phyloP scores from a whole-genome alignment of 2,888 invertebrate genomes.

The Platerodrilus igneus region DNA sequence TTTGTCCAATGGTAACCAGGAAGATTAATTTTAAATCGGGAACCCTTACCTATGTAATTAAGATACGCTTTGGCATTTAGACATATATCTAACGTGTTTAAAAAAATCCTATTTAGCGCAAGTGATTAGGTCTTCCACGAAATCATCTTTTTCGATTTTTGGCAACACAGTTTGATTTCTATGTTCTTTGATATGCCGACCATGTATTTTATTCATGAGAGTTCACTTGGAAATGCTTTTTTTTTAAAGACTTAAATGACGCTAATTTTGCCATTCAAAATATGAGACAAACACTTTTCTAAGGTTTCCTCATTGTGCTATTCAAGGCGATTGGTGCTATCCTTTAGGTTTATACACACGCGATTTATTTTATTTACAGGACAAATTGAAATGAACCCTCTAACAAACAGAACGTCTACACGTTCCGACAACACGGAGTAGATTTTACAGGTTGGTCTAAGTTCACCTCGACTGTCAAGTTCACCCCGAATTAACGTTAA shows the following conservation, averaged over 20 bases:
- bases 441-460: too few species aligned
- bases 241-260: too few species aligned
- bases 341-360: too few species aligned
- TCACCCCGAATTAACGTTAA: too few species aligned
- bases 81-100: conserved; percentile 4
- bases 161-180: conserved; percentile 8
- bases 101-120: conserved; percentile 9
- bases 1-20: conserved; percentile 10
- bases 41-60: conserved; percentile 2
- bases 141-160: conserved; percentile 8
- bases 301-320: too few species aligned
- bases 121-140: conserved; percentile 8
- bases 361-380: too few species aligned
- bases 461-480: too few species aligned
- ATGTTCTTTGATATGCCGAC: conserved; percentile 8
- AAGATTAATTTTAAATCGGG: conserved; percentile 10
- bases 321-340: too few species aligned
- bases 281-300: conserved; percentile 3
- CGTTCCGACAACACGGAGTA: too few species aligned
- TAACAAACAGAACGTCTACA: too few species aligned
- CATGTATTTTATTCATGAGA: conserved; percentile 12
- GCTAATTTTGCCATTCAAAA: too few species aligned
- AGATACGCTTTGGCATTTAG: conserved; percentile 8
- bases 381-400: too few species aligned
- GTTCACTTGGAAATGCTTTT: conserved; percentile 9